phyloP scores from a whole-genome alignment of 1,140 invertebrate genomes.

The Platyura marginata region DNA sequence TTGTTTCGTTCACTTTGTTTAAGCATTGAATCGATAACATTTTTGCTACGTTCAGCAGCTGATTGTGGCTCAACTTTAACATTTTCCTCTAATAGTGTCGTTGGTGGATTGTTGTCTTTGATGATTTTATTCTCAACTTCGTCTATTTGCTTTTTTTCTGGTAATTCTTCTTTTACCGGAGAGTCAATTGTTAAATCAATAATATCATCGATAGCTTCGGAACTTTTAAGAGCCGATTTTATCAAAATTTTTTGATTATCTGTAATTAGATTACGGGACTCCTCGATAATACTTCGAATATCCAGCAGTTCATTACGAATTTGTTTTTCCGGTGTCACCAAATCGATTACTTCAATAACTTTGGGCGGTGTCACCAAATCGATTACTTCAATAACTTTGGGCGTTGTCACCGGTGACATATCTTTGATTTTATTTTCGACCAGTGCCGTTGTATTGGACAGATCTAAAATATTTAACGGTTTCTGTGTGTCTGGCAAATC shows the following conservation, averaged over 20 bases:
- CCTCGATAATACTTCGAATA: neutral
- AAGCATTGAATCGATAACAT: neutral
- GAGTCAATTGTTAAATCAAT: slow-evolving; percentile 14
- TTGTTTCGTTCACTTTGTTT: neutral
- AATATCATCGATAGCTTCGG: neutral
- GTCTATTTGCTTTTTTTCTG: slow-evolving; percentile 7
- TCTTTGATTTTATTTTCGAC: slow-evolving; percentile 14
- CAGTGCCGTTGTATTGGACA: slow-evolving; percentile 5
- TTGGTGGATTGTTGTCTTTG: slow-evolving; percentile 6
- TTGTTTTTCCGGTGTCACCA: slow-evolving; percentile 12
- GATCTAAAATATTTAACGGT: neutral
- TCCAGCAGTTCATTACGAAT: neutral
- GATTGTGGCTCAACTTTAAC: neutral
- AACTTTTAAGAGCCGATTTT: neutral
- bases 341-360: slow-evolving; percentile 18
- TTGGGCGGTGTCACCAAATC: slow-evolving; percentile 14
- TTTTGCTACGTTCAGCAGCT: neutral
- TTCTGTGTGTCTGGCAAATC: neutral
- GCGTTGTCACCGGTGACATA: slow-evolving; percentile 14
- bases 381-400: slow-evolving; percentile 17
- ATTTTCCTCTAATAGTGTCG: slow-evolving; percentile 5
- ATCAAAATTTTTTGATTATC: neutral
- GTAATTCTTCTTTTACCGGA: slow-evolving; percentile 7
- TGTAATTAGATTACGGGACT: neutral
- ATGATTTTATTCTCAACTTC: slow-evolving; percentile 1